A percentile compares a stretch with the other conserved stretches of the same genome.
phyloP scores from a whole-genome alignment of 2,888 invertebrate genomes.

The Callinectes sapidus region DNA sequence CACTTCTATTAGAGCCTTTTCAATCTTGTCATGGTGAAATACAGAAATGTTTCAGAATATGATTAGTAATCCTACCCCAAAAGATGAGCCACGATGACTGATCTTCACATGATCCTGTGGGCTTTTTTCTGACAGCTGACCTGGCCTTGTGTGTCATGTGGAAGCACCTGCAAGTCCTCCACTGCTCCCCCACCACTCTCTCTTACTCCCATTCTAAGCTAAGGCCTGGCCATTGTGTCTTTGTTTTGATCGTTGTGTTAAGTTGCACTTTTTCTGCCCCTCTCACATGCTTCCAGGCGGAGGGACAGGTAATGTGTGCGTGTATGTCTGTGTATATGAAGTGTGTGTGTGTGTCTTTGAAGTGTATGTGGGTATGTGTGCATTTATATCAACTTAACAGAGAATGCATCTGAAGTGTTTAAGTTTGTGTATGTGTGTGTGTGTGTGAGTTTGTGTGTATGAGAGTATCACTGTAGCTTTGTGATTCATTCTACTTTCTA shows the following conservation, averaged over 20 bases:
- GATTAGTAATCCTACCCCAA: no score
- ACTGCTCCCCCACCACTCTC: background rate
- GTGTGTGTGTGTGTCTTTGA: slow-evolving; percentile 10
- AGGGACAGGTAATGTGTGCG: slow-evolving; percentile 63
- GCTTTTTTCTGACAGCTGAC: background rate
- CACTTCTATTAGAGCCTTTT: no score
- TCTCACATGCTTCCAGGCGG: slow-evolving; percentile 69
- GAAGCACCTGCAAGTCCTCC: background rate
- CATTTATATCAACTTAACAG: background rate
- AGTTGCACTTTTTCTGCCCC: slow-evolving; percentile 52
- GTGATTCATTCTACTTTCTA: background rate
- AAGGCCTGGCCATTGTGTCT: slow-evolving; percentile 6
- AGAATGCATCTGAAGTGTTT: background rate
- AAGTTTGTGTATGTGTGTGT: background rate
- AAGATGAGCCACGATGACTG: no score
- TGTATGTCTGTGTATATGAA: no score
- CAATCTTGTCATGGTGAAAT: no score
- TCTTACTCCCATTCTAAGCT: background rate
- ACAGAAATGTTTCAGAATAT: no score
- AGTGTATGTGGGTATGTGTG: background rate
- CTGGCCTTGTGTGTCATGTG: background rate
- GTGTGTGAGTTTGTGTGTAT: background rate
- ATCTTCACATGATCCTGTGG: background rate
- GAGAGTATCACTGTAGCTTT: no score
- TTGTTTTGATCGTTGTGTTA: slow-evolving; percentile 51